A percentile compares a stretch with the other conserved stretches of the same genome.
These are phyloP conservation scores for Trachymyrmex cornetzi DNA, from an alignment of 1,140 invertebrate genomes.

Conservation along the genomic window DNA sequence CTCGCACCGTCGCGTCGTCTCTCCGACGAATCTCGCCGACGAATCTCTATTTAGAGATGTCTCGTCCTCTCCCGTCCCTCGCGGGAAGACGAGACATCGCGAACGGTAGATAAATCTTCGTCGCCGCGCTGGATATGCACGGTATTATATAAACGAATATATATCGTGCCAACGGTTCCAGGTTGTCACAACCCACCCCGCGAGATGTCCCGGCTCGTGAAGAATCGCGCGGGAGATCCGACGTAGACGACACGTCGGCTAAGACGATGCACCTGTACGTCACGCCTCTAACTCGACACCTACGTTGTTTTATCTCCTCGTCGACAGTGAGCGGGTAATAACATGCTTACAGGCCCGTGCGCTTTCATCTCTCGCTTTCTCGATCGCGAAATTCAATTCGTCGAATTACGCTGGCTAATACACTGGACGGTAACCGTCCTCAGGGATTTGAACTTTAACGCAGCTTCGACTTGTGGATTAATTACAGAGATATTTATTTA, in stretches of 20 bases:
- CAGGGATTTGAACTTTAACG: neutral
- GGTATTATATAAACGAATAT: conserved; percentile 67
- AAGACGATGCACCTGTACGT: conserved; percentile 58
- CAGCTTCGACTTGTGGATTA: neutral
- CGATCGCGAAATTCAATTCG: neutral
- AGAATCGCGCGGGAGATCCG: conserved; percentile 7
- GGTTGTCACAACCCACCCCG: conserved; percentile 55
- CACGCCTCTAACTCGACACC: conserved; percentile 33
- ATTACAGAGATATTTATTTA: neutral
- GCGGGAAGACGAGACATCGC: conserved; percentile 48
- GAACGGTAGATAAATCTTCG: conserved; percentile 64
- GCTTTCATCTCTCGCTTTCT: neutral
- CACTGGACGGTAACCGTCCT: no score
- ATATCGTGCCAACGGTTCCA: conserved; percentile 53
- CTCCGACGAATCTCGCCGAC: conserved; percentile 33
- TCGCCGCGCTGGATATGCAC: conserved; percentile 46
- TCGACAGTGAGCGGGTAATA: neutral
- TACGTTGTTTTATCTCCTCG: conserved; percentile 42
- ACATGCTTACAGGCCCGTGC: neutral
- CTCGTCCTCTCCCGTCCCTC: neutral
- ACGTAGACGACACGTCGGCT: conserved; percentile 17
- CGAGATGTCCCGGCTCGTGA: conserved; percentile 19
- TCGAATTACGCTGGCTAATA: neutral
- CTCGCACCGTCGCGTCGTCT: conserved; percentile 34
- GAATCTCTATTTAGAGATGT: conserved; percentile 62